phyloP scores from a whole-genome alignment of 2,113 vertebrate genomes.

The Lepisosteus osseus region DNA sequence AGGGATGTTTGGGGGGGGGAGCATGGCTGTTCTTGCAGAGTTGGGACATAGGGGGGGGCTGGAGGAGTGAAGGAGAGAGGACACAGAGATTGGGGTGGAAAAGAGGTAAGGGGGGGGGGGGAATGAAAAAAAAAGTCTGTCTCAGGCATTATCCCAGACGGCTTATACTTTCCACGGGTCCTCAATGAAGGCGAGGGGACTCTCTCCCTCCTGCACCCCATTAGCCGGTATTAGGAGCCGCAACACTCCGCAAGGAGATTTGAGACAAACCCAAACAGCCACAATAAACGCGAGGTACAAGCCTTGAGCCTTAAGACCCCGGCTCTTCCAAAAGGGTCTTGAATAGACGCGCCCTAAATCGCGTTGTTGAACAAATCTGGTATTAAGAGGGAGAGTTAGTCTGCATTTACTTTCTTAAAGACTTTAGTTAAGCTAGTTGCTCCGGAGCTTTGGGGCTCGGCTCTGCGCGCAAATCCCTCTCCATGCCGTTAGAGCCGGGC shows the following conservation, averaged over 20 bases:
- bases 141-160: slow-evolving; percentile 53
- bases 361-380: slow-evolving; percentile 99
- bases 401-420: slow-evolving; percentile 98
- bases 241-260: slow-evolving; percentile 94
- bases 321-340: slow-evolving; percentile 76
- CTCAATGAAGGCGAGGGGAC: slow-evolving; percentile 59
- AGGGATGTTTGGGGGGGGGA: slow-evolving; percentile 39
- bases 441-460: slow-evolving; percentile 82
- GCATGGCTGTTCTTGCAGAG: slow-evolving; percentile 39
- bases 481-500: slow-evolving; percentile 27
- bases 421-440: slow-evolving; percentile 99
- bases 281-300: slow-evolving; percentile 98
- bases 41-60: slow-evolving; percentile 28
- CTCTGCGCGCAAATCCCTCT: slow-evolving; percentile 40
- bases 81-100: slow-evolving; percentile 60
- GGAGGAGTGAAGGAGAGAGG: slow-evolving; percentile 55
- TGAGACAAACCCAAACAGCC: slow-evolving; percentile 97
- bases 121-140: slow-evolving; percentile 61
- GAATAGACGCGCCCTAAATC: slow-evolving; percentile 99
- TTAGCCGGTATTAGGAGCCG: slow-evolving; percentile 96
- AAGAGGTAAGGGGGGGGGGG: slow-evolving; percentile 51
- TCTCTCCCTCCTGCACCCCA: slow-evolving; percentile 90
- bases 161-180: slow-evolving; percentile 66
- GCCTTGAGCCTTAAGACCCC: slow-evolving; percentile 98
- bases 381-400: slow-evolving; percentile 97